Percentiles rank a stretch among this genome's conserved stretches.
Conservation (phyloP, 2,888 invertebrate species). For the Chrysomela aeneicollis region DNA sequence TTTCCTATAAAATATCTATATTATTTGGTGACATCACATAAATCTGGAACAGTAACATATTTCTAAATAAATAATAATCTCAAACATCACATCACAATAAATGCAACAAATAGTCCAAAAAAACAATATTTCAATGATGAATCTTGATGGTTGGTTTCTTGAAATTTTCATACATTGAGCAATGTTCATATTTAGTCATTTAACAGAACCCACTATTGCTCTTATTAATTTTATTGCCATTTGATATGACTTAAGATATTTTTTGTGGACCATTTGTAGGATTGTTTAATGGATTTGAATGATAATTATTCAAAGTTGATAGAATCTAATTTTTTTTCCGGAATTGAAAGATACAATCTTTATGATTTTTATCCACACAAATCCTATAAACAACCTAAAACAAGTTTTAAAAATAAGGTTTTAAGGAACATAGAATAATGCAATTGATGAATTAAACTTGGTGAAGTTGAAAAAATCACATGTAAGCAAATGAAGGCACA, state of each 20-base stretch:
- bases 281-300: neutral
- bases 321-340: neutral
- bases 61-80: conserved; percentile 21
- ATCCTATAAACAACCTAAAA: too few species aligned
- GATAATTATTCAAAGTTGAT: neutral
- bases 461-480: neutral
- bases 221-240: conserved; percentile 20
- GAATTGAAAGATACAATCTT: too few species aligned
- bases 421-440: neutral
- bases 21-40: conserved; percentile 51
- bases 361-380: too few species aligned
- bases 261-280: neutral
- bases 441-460: neutral
- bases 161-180: neutral
- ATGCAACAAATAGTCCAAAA: conserved; percentile 29
- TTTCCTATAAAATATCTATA: conserved; percentile 52
- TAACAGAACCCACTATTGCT: conserved; percentile 13
- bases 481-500: neutral
- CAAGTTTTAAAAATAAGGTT: too few species aligned
- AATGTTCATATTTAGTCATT: neutral
- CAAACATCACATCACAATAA: conserved; percentile 32
- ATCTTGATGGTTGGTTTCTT: conserved; percentile 15
- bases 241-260: conserved; percentile 19
- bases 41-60: conserved; percentile 33
- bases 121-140: conserved; percentile 15